These are phyloP conservation scores for Datnioides undecimradiatus DNA, from an alignment of 2,113 vertebrate genomes.

Conservation along the genomic window DNA sequence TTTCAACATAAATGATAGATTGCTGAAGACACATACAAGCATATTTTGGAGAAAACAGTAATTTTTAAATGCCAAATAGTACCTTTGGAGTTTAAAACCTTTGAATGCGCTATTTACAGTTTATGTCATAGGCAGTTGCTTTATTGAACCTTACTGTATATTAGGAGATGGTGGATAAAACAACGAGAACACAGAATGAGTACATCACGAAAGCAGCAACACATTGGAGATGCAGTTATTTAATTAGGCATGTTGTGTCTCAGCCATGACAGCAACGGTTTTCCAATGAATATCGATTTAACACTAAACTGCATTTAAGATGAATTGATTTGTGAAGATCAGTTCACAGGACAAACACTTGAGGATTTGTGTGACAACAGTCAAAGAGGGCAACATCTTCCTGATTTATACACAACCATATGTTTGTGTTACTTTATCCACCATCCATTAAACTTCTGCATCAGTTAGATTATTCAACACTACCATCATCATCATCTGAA, in stretches of 20 bases:
- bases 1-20: too few species aligned
- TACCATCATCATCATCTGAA: neutral
- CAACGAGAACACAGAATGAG: neutral
- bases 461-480: neutral
- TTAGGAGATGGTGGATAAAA: slow-evolving; percentile 26
- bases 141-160: neutral
- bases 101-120: slow-evolving; percentile 1
- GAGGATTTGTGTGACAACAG: neutral
- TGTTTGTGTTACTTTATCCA: slow-evolving; percentile 20
- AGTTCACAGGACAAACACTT: neutral
- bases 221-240: too few species aligned
- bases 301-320: neutral
- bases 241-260: too few species aligned
- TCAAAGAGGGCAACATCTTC: neutral
- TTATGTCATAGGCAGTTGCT: neutral
- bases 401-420: neutral
- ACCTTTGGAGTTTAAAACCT: neutral
- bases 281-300: neutral
- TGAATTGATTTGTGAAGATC: neutral
- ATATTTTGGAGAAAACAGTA: neutral
- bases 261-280: neutral
- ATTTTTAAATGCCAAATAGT: neutral
- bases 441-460: neutral
- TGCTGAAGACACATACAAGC: too few species aligned
- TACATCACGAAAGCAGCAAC: slow-evolving; percentile 4